phyloP scores from a whole-genome alignment of 30 jellyfish, hydroid and myxozoan genomes.

The Aurelia sp. region DNA sequence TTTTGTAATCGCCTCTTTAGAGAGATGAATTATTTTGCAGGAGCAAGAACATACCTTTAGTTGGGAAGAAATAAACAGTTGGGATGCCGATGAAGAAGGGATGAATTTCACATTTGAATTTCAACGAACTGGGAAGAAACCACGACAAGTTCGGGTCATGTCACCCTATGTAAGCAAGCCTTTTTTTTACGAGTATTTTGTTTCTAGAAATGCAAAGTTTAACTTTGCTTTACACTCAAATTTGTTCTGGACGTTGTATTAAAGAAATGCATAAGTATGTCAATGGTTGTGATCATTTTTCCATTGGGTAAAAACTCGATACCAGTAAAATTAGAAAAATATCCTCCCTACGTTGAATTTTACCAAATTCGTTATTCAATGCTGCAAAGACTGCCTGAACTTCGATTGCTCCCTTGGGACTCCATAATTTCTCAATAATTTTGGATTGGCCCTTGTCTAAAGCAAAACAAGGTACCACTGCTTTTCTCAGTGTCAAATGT shows the following conservation, averaged over 20 bases:
- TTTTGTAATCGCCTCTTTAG: background rate
- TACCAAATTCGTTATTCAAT: too few species aligned
- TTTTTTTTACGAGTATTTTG: background rate
- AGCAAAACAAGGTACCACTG: too few species aligned
- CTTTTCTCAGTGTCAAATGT: background rate
- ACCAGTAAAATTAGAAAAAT: too few species aligned
- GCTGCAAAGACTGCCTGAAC: too few species aligned
- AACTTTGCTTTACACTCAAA: too few species aligned
- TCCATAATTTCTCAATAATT: too few species aligned
- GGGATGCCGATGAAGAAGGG: slow-evolving; percentile 97
- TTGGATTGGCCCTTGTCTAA: too few species aligned
- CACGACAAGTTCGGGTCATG: slow-evolving; percentile 80
- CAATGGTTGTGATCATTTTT: too few species aligned
- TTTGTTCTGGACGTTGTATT: too few species aligned
- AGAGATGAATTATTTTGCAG: slow-evolving; percentile 24
- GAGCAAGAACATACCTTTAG: slow-evolving; percentile 84
- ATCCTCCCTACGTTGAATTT: too few species aligned
- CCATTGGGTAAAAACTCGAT: too few species aligned
- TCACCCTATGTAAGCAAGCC: slow-evolving; percentile 75
- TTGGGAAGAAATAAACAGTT: slow-evolving; percentile 91
- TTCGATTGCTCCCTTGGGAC: too few species aligned
- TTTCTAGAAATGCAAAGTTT: background rate
- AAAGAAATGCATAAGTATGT: background rate
- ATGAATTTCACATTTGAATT: slow-evolving; percentile 87
- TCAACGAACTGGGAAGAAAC: slow-evolving; percentile 87